Evolutionary conservation across 1,140 invertebrate species (phyloP), one percentile per base, ranked within the genome.

Genomic region (Papilio dardanus): DNA sequence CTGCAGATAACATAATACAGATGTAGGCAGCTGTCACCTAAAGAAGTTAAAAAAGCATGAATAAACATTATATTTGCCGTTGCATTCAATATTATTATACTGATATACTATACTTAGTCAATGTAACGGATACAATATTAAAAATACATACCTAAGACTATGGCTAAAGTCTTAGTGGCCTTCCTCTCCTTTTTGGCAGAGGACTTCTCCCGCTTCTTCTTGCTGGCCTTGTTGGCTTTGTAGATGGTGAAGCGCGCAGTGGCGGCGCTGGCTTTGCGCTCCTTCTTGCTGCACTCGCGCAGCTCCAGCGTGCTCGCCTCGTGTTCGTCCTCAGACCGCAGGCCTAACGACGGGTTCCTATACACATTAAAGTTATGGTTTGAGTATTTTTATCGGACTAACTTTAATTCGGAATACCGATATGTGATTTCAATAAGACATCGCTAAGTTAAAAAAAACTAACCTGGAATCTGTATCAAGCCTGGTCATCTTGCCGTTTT

Each of bases 131-230:
- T n/a, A n/a, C n/a, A n/a, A n/a, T n/a, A n/a, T n/a, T n/a, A n/a
- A n/a, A n/a, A n/a, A n/a, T n/a, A n/a, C n/a, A n/a, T 94, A 99
- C 99, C 99, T 89, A 99, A 95, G 79, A 99, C 99, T 90, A 99
- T 99, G 77, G 99, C 99, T 40, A 99, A 93, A 16, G 99, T 99
- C 94, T 99, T 99, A 5, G 99, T 99, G n/a, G 99, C 99, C 94
- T 99, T 99, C 77, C 98, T 96, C 90, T 99, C 99, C 87, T 98
- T 97, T 89, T 98, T 98, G 1, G 97, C 98, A 0, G 98, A 98
- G 28, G 97, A 98, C 88, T 98, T 99, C 87, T 99, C 98, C 50
- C 97, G 95, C 94, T 98, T 99, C 95, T 97, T 99, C 91, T 96
- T 96, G 88, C 97, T 98, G n/a, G 97, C 97, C 94, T 99, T 98